Conservation (phyloP, 1,140 invertebrate genomes). For the Saccostrea glomerata region DNA sequence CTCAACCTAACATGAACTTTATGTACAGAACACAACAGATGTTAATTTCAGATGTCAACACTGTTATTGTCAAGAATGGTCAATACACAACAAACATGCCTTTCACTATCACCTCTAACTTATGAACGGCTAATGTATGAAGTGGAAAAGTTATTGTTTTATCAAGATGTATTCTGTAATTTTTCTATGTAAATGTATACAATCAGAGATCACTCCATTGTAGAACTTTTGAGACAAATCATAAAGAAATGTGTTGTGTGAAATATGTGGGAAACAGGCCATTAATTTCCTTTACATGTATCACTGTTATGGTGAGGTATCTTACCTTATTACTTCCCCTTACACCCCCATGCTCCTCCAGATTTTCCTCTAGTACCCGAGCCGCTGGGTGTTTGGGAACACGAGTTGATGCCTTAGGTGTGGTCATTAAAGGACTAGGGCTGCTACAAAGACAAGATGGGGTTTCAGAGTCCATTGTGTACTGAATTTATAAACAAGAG, state of each 20-base stretch:
- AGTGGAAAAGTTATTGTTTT: too few relatives aligned
- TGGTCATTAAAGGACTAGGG: constrained; percentile 44
- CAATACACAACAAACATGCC: background rate
- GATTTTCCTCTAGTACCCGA: constrained; percentile 48
- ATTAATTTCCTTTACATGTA: too few relatives aligned
- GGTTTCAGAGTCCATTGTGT: background rate
- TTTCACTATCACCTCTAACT: background rate
- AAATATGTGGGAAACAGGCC: too few relatives aligned
- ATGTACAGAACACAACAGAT: too few relatives aligned
- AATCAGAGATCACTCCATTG: too few relatives aligned
- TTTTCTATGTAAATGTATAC: too few relatives aligned
- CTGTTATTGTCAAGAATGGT: background rate
- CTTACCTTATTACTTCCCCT: constrained; percentile 5
- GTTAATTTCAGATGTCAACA: constrained; percentile 9
- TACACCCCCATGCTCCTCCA: constrained; percentile 43
- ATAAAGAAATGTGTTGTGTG: too few relatives aligned
- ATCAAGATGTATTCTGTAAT: too few relatives aligned
- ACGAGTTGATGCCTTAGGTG: constrained; percentile 46
- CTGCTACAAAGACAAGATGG: background rate
- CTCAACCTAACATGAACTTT: too few relatives aligned
- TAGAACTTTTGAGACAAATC: too few relatives aligned
- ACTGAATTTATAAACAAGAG: background rate
- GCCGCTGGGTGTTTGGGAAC: constrained; percentile 57
- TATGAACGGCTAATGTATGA: too few relatives aligned
- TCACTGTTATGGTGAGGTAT: background rate